Conservation (phyloP, 2,888 invertebrate genomes). For the Gibbula magus region DNA sequence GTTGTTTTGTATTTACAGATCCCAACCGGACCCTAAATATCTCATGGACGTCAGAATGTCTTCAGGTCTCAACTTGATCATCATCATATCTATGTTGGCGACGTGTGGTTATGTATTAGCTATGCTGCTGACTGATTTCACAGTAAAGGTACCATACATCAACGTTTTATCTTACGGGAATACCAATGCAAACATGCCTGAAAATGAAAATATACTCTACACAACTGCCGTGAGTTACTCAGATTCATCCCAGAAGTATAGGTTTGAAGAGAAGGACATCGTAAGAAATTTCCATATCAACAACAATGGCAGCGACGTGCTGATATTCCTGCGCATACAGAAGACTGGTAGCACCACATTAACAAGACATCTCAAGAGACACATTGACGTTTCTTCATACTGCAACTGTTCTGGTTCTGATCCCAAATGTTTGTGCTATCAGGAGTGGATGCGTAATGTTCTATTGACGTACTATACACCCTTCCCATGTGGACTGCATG, state of each 20-base stretch:
- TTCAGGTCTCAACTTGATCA: too few relatives aligned
- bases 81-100: too few relatives aligned
- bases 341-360: not conserved
- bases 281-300: not conserved
- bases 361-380: not conserved
- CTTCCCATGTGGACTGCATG: not conserved
- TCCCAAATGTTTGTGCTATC: not conserved
- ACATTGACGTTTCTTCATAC: not conserved
- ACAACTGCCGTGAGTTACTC: not conserved
- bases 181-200: too few relatives aligned
- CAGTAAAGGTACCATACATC: too few relatives aligned
- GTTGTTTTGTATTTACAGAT: too few relatives aligned
- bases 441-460: not conserved
- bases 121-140: too few relatives aligned
- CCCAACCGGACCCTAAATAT: too few relatives aligned
- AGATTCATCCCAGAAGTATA: not conserved
- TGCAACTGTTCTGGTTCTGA: not conserved
- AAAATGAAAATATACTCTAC: too few relatives aligned
- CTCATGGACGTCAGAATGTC: too few relatives aligned
- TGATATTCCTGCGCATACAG: not conserved
- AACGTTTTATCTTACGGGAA: too few relatives aligned
- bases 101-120: too few relatives aligned
- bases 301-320: not conserved
- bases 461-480: not conserved
- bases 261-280: not conserved